These are phyloP conservation scores for Mesorhabditis spiculigera DNA, from an alignment of 2,888 invertebrate genomes.

Conservation along the genomic window DNA sequence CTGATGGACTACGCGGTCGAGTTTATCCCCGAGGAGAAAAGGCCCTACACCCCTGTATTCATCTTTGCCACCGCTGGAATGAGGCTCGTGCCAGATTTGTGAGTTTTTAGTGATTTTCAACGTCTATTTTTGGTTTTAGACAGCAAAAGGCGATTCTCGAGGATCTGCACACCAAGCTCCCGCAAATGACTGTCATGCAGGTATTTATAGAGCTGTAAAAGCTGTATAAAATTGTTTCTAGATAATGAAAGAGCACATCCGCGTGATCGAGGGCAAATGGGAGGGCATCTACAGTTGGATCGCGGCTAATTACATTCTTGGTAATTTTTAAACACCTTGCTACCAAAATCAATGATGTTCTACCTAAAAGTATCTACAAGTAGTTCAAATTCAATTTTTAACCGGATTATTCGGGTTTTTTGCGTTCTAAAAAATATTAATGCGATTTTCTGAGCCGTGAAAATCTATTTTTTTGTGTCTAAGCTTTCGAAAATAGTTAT, in stretches of 20 bases:
- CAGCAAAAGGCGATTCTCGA: slow-evolving; percentile 60
- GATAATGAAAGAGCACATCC: slow-evolving; percentile 59
- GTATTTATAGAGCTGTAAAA: slow-evolving; percentile 48
- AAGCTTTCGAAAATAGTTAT: no score
- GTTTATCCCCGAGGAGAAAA: slow-evolving; percentile 61
- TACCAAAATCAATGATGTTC: no score
- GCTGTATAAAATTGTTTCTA: slow-evolving; percentile 5
- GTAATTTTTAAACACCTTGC: no score
- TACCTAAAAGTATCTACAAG: no score
- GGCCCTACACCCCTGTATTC: slow-evolving; percentile 63
- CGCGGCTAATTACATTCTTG: slow-evolving; percentile 58
- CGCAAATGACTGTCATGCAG: slow-evolving; percentile 61
- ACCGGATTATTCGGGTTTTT: no score
- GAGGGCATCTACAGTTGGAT: slow-evolving; percentile 67
- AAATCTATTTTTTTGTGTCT: no score
- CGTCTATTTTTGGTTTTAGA: slow-evolving; percentile 41
- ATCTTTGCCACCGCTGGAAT: slow-evolving; percentile 66
- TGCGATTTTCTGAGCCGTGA: no score
- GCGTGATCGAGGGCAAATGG: slow-evolving; percentile 65
- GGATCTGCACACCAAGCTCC: slow-evolving; percentile 61
- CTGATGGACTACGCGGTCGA: slow-evolving; percentile 62
- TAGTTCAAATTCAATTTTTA: no score
- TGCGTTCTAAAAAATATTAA: no score
- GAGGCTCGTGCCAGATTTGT: slow-evolving; percentile 61
- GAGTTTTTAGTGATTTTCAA: slow-evolving; percentile 9